phyloP scores from a whole-genome alignment of 2,888 invertebrate genomes.

The Scotopteryx bipunctaria region DNA sequence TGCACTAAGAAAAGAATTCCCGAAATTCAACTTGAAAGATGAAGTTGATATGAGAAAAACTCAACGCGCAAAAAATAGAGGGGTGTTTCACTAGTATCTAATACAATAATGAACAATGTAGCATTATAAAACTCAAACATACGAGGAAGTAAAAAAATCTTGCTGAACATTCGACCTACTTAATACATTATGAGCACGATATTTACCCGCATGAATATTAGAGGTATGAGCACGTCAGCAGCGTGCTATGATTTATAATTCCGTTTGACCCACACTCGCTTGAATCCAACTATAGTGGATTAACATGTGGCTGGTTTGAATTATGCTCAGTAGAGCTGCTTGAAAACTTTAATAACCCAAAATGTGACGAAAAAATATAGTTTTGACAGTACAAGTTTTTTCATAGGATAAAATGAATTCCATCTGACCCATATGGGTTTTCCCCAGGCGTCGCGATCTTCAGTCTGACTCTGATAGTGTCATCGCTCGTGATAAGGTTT shows the following conservation, averaged over 20 bases:
- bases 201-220: slow-evolving; percentile 48
- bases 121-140: background rate
- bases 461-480: too few relatives aligned
- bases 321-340: background rate
- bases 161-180: slow-evolving; percentile 4
- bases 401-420: too few relatives aligned
- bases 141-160: slow-evolving; percentile 2
- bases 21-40: too few relatives aligned
- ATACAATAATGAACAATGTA: background rate
- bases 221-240: slow-evolving; percentile 43
- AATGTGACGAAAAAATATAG: too few relatives aligned
- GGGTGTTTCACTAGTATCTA: too few relatives aligned
- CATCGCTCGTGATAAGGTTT: too few relatives aligned
- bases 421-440: too few relatives aligned
- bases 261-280: slow-evolving; percentile 49
- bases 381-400: too few relatives aligned
- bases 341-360: background rate
- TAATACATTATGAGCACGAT: slow-evolving; percentile 17
- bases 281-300: slow-evolving; percentile 5
- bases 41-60: too few relatives aligned
- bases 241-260: slow-evolving; percentile 53
- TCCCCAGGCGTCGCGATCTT: too few relatives aligned
- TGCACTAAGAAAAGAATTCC: too few relatives aligned
- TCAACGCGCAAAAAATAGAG: too few relatives aligned
- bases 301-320: slow-evolving; percentile 7